Percentiles rank a stretch among this genome's conserved stretches.
phyloP scores from a whole-genome alignment of 2,797 vertebrate species.

The Anomalospiza imberbis region DNA sequence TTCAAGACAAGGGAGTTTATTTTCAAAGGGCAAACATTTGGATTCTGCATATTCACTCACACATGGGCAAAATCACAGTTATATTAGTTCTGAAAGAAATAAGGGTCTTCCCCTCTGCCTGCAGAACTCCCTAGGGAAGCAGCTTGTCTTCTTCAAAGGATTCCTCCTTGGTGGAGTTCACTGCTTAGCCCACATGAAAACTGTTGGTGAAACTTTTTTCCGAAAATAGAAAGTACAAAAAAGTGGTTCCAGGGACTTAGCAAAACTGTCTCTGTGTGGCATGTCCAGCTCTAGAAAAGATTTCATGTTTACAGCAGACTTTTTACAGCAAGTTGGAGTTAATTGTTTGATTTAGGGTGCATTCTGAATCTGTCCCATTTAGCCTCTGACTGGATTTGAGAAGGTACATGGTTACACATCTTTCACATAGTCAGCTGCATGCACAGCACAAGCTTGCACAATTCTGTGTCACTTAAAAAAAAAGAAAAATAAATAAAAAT shows the following conservation, averaged over 20 bases:
- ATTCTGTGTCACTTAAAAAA: background rate
- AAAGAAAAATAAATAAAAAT: too few relatives aligned
- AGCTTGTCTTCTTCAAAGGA: background rate
- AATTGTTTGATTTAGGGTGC: background rate
- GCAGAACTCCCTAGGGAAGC: background rate
- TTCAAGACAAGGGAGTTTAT: background rate
- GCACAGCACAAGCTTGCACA: background rate
- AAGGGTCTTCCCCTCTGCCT: background rate
- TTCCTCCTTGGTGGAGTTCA: background rate
- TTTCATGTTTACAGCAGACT: background rate
- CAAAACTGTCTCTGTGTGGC: background rate
- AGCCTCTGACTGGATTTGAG: background rate
- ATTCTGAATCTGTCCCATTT: background rate
- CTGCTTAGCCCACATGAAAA: background rate
- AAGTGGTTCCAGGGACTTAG: background rate
- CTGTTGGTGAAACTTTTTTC: background rate
- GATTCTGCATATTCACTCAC: background rate
- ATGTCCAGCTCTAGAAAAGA: background rate
- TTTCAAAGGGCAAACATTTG: background rate
- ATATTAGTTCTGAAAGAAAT: background rate
- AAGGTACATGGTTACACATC: background rate
- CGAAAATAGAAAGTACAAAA: background rate
- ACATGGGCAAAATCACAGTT: background rate
- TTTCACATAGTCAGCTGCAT: background rate
- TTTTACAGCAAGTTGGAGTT: background rate